phyloP scores from a whole-genome alignment of 2,113 vertebrate genomes.

The Sceloporus undulatus region DNA sequence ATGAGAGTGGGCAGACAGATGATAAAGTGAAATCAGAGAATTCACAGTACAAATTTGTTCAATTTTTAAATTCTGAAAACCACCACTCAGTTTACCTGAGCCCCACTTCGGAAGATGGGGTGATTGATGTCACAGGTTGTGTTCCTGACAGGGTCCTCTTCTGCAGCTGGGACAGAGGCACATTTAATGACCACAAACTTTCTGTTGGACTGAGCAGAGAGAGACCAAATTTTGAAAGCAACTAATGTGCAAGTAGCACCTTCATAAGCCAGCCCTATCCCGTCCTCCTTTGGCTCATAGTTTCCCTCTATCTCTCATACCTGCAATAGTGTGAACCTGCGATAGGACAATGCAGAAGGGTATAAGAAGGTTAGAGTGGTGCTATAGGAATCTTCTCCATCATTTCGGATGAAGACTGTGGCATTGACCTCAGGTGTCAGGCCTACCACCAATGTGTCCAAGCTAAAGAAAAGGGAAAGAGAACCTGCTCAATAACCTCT shows the following conservation, averaged over 20 bases:
- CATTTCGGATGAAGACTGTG: slow-evolving; percentile 80
- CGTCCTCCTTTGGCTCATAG: not conserved
- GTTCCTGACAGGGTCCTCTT: slow-evolving; percentile 26
- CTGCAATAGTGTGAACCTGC: slow-evolving; percentile 69
- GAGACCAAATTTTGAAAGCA: not conserved
- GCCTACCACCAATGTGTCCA: slow-evolving; percentile 74
- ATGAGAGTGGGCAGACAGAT: not conserved
- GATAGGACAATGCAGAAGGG: slow-evolving; percentile 81
- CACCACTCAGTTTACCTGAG: slow-evolving; percentile 63
- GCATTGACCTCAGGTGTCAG: slow-evolving; percentile 77
- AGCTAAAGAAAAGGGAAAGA: slow-evolving; percentile 44
- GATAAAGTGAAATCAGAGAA: not conserved
- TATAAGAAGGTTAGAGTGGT: slow-evolving; percentile 76
- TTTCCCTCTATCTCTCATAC: slow-evolving; percentile 56
- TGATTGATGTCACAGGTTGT: slow-evolving; percentile 80
- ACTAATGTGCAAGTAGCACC: no score
- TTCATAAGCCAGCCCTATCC: not conserved
- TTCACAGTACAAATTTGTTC: not conserved
- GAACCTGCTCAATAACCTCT: not conserved
- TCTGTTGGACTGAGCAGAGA: slow-evolving; percentile 14
- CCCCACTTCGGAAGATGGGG: slow-evolving; percentile 79
- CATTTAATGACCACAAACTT: slow-evolving; percentile 48
- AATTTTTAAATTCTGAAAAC: not conserved
- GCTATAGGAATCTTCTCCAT: slow-evolving; percentile 84
- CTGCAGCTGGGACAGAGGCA: slow-evolving; percentile 69